Base-by-base conservation (phyloP, 2,113 vertebrate species). In the Chelonoidis abingdonii region DNA sequence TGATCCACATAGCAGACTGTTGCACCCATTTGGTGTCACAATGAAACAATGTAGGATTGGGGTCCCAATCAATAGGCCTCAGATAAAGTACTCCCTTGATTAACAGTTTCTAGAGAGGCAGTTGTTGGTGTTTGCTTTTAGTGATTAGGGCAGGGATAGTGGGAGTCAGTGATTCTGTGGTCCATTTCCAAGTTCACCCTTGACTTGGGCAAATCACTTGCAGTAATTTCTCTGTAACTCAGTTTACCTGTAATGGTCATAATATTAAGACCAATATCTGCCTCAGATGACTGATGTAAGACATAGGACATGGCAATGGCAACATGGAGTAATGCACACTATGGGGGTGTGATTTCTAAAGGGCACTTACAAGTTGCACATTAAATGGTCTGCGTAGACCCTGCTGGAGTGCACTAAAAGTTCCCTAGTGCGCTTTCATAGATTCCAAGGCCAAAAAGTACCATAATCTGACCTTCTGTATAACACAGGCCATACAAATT, bases 21-120 rank as follows among this genome's bases (percentile, higher is more conserved):
- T 35, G 35, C 65, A 69, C 65, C 38, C 69, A 44, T 25, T 11
- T 6, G 21, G 21, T 24, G 21, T 75, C 72, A 41, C 62, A 90
- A 69, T 38, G 27, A 50, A 56, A 84, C 90, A 56, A 0, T 0
- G 49, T 93, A 90, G 47, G 59, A 86, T 5, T 84, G 44, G 83
- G 92, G n/a, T 90, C 8, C 8, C 78, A n/a, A 0, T 0, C 2
- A 53, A 19, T 1, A 80, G 76, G 35, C 35, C 90, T 89, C 49
- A 80, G 56, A 16, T 83, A 21, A 92, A 25, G 2, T 50, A 13
- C 41, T 16, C 3, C 1, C 84, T 86, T 87, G n/a, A 90, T 13
- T 19, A 11, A 38, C 12, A 1, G 0, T 11, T 81, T 24, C 69
- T 80, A 3, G 8, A 90, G 14, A 80, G 10, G 14, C 2, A 57